Evolutionary conservation across 2,797 vertebrate species (phyloP), one percentile per base, ranked within the genome.

Genomic region (Coregonus sp.): DNA sequence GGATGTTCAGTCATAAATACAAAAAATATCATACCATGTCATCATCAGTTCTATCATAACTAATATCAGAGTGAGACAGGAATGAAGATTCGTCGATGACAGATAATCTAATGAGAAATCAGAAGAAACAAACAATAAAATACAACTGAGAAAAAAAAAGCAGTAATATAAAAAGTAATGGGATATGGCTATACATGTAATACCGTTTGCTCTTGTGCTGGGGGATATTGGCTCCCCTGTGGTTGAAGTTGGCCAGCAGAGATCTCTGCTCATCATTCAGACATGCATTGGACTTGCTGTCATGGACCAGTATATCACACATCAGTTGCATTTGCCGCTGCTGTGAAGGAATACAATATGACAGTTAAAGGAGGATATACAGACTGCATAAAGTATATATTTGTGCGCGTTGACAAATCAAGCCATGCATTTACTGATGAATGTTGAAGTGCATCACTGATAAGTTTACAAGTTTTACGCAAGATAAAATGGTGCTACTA

Each of bases 51-150:
- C 93, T 85, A 69, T 95, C 94, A 56, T 95, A 95, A 89, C 95
- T 95, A 87, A 95, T 95, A 76, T 95, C 94, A 0, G 94, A 94
- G 84, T 94, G 93, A 40, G 93, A 95, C 81, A 94, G 81, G 85
- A 94, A 94, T 0, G 94, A 95, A 1, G 88, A 88, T 73, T 89
- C 87, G 14, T 89, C 86, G 56, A 90, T 94, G 25, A 92, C 90
- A 0, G 90, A 89, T 79, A 94, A 78, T 75, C 94, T 95, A 85
- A 9, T 35, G 15, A 65, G 78, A 59, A 81, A 81, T 65, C 68
- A 15, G 35, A 80, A 56, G 5, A 12, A 25, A 14, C 33, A 70
- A 33, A 25, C 25, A 33, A 63, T 31, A 9, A 59, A 51, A n/a
- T 14, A 18, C n/a, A 2, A 69, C 51, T 47, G 35, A 31, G 4